Evolutionary conservation across 2,797 vertebrate genomes (phyloP), one percentile per base, ranked within the genome.

Genomic region (Tangara arthus): DNA sequence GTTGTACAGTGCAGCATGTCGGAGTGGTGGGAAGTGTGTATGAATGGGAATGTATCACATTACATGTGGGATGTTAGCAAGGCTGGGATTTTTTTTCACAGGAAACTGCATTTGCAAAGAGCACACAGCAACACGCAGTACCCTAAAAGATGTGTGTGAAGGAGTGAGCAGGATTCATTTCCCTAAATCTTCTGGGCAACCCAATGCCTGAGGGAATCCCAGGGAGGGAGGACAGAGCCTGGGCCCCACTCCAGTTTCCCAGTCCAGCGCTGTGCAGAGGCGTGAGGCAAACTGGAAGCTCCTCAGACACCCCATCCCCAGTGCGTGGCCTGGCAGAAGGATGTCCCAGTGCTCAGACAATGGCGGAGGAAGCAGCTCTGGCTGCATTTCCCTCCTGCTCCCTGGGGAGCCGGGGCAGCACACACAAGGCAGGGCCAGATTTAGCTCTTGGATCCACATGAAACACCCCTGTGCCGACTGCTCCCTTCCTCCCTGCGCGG

Each of bases 81-180:
- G 94, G 90, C 94, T 95, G 87, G 89, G 81, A 37, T 89, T 94
- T 96, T 94, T 96, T 95, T 93, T 90, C 87, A 88, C 94, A 92
- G 94, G 94, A 94, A 95, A 55, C 89, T 77, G 90, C 91, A 37
- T 83, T 89, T 82, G 87, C 87, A 87, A 95, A 89, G 94, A 96
- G 94, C 84, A 59, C 87, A 88, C 89, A 79, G 92, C 79, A 93
- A 78, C 72, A 70, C 41, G 44, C 87, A 55, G 85, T 83, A 78
- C 89, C 91, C 87, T 72, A 64, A 69, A 81, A 92, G 92, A 81
- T 80, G 90, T n/a, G 69, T 73, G 78, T 27, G 72, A 84, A 80
- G 75, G 42, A 82, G 83, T 13, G 64, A 95, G 90, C 52, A 52
- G 60, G 49, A 89, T 70, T 70, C 35, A 68, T 82, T 90, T 92